Evolutionary conservation across 2,888 invertebrate genomes (phyloP).

Genomic region (Hybos culiciformis): DNA sequence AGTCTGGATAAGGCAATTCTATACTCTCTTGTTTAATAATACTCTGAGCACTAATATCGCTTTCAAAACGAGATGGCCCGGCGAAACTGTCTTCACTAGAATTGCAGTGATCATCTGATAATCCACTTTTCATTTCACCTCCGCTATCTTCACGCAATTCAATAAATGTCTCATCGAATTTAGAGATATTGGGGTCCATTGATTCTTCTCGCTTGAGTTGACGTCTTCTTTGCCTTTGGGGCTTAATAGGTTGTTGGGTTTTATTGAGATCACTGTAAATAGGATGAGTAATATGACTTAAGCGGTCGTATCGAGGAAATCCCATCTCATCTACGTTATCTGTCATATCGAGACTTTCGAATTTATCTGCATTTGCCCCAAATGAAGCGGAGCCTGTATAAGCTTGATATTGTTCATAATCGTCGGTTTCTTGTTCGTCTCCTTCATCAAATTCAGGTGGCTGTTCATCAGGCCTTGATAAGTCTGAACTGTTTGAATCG

Average conservation of each 20-base stretch:
- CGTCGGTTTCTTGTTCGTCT: slow-evolving; percentile 36
- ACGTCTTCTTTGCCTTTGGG: slow-evolving; percentile 33
- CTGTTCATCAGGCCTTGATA: slow-evolving; percentile 40
- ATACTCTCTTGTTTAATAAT: slow-evolving; percentile 30
- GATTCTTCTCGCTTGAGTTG: slow-evolving; percentile 33
- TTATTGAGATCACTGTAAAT: slow-evolving; percentile 14
- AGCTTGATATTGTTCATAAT: slow-evolving; percentile 42
- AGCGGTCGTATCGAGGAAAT: slow-evolving; percentile 46
- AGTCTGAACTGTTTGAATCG: slow-evolving; percentile 47
- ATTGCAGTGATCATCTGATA: slow-evolving; percentile 33
- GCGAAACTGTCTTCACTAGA: slow-evolving; percentile 28
- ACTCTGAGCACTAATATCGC: slow-evolving; percentile 1
- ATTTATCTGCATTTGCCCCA: slow-evolving; percentile 28
- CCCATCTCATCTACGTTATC: slow-evolving; percentile 54
- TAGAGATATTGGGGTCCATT: slow-evolving; percentile 15
- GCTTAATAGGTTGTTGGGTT: slow-evolving; percentile 34
- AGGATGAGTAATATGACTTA: slow-evolving; percentile 39
- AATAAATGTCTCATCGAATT: slow-evolving; percentile 10
- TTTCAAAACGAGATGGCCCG: slow-evolving; percentile 4
- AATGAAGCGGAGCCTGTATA: slow-evolving; percentile 26
- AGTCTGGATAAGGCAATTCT: slow-evolving; percentile 39
- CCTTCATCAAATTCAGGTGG: slow-evolving; percentile 36
- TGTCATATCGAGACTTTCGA: slow-evolving; percentile 48
- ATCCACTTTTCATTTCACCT: slow-evolving; percentile 28
- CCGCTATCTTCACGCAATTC: slow-evolving; percentile 28